phyloP scores from a whole-genome alignment of 2,888 invertebrate genomes.

The Belgica antarctica region DNA sequence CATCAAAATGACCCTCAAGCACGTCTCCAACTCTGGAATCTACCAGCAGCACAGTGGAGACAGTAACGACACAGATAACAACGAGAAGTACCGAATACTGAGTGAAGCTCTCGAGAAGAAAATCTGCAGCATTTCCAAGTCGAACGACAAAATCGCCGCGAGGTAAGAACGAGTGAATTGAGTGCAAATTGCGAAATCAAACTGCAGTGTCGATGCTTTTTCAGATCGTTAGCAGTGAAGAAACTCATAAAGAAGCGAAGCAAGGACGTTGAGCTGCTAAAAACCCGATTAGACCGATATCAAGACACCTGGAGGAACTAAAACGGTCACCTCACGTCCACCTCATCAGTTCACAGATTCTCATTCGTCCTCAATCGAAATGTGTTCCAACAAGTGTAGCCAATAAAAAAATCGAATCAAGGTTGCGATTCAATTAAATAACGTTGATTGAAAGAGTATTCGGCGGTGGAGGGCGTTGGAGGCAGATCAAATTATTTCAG shows the following conservation, averaged over 20 bases:
- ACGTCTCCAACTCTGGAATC: not conserved
- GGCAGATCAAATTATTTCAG: too few relatives aligned
- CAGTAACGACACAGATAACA: not conserved
- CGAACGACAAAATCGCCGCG: conserved; percentile 26
- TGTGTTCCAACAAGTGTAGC: too few relatives aligned
- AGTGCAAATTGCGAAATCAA: not conserved
- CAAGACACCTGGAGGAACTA: not conserved
- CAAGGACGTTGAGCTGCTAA: conserved; percentile 33
- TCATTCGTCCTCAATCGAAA: too few relatives aligned
- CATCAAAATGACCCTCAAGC: conserved; percentile 14
- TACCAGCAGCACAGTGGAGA: not conserved
- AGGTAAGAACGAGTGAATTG: conserved; percentile 21
- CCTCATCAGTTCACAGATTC: not conserved
- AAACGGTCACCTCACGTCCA: not conserved
- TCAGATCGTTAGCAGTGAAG: not conserved
- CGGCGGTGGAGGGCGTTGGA: too few relatives aligned
- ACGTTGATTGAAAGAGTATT: too few relatives aligned
- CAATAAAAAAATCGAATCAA: too few relatives aligned
- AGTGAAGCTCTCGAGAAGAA: not conserved
- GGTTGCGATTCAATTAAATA: too few relatives aligned
- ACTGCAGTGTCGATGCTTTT: not conserved
- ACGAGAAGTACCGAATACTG: conserved; percentile 23
- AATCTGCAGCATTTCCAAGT: not conserved
- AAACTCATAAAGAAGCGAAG: conserved; percentile 32
- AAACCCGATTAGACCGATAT: conserved; percentile 16